Evolutionary conservation across 1,140 invertebrate species (phyloP), one percentile per base, ranked within the genome.

Genomic region (Pectinophora gossypiella): DNA sequence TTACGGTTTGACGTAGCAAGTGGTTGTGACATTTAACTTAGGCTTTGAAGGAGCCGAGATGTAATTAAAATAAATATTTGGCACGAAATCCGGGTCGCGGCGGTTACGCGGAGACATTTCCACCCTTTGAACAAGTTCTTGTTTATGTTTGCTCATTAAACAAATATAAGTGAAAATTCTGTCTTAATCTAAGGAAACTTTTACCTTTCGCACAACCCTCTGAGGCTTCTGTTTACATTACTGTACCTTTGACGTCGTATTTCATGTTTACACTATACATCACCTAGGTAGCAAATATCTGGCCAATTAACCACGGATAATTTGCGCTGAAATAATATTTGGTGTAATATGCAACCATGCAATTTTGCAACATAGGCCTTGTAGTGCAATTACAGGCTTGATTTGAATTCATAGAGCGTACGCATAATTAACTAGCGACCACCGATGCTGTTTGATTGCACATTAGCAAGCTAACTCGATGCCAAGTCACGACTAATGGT

Each of bases 31-130:
- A 68, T 76, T 79, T 68, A 75, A 74, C 72, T 68, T 59, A 54
- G 57, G 60, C 69, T 68, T 68, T 67, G 56, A 68, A 76, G 68
- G 63, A 71, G 67, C 68, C 61, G 54, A 72, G 71, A 71, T 73
- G 72, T 83, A 84, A 85, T 82, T 85, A 83, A 83, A 83, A 82
- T 85, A 82, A 85, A 83, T 84, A 85, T 84, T 85, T 82, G 78
- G 70, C 69, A 68, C 67, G 55, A 78, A 85, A 81, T 85, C 74
- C 68, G 68, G 76, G 75, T 72, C 61, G 72, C 64, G 62, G 78
- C 61, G 76, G 77, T 78, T 80, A 76, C 73, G 74, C 72, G 70
- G 72, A 81, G 72, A 76, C 73, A 76, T 80, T 85, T 70, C 63
- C 63, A 69, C 72, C 77, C 82, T 83, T 85, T 85, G 77, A 80